Conservation (phyloP, 2,113 vertebrate species). For the Ciconia maguari region DNA sequence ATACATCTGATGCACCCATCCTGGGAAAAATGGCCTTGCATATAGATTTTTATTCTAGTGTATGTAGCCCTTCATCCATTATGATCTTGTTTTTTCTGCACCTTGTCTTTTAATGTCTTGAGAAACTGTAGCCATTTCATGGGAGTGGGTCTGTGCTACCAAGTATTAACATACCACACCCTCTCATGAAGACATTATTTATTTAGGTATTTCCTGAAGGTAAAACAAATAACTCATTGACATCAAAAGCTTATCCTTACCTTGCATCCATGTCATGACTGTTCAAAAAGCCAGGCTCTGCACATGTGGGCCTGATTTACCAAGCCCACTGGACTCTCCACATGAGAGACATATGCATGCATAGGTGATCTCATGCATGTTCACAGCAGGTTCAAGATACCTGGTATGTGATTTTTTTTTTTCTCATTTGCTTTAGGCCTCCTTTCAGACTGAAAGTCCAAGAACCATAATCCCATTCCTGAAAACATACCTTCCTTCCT, state of each 20-base stretch:
- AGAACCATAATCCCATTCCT: neutral
- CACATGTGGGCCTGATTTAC: neutral
- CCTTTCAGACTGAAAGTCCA: neutral
- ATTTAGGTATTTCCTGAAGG: neutral
- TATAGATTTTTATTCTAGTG: neutral
- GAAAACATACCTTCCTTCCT: neutral
- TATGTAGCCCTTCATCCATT: neutral
- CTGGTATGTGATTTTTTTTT: no score
- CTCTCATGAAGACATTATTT: neutral
- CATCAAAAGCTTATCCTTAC: neutral
- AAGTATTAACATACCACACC: neutral
- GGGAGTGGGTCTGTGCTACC: neutral
- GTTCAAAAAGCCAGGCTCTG: neutral
- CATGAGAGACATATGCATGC: neutral
- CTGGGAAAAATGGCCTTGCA: neutral
- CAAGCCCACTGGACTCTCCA: neutral
- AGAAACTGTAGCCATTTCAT: neutral
- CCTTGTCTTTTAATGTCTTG: neutral
- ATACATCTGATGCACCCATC: neutral
- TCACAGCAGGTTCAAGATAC: neutral
- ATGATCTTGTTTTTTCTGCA: neutral
- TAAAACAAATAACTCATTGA: neutral
- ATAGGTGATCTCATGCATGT: neutral
- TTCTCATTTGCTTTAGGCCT: neutral
- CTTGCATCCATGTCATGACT: neutral